phyloP scores from a whole-genome alignment of 2,888 invertebrate genomes.

The Nemoura dubitans region DNA sequence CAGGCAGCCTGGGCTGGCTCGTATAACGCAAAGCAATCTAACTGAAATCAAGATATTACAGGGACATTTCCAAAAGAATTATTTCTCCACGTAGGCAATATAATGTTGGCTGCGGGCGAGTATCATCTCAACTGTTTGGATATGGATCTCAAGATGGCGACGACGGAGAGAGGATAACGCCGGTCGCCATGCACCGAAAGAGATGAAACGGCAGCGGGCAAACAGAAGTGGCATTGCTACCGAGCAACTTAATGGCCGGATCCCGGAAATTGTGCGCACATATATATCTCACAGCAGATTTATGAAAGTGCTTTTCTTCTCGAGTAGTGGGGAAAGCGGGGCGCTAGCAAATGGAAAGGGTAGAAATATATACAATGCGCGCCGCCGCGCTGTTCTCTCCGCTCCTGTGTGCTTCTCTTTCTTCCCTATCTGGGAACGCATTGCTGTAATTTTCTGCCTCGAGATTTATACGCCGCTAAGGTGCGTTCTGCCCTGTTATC shows the following conservation, averaged over 20 bases:
- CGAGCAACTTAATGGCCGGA: constrained; percentile 77
- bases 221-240: constrained; percentile 48
- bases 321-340: constrained; percentile 62
- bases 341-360: constrained; percentile 53
- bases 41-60: constrained; percentile 47
- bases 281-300: constrained; percentile 90
- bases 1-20: not conserved
- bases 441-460: constrained; percentile 51
- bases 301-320: constrained; percentile 82
- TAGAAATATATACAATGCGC: constrained; percentile 50
- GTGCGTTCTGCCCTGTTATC: constrained; percentile 50
- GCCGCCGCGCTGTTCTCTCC: constrained; percentile 50
- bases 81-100: constrained; percentile 45
- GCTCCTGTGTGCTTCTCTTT: constrained; percentile 45
- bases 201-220: constrained; percentile 42
- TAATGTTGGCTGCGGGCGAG: constrained; percentile 36
- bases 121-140: constrained; percentile 38
- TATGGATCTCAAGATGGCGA: constrained; percentile 59
- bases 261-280: constrained; percentile 91
- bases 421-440: constrained; percentile 50
- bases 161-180: constrained; percentile 58
- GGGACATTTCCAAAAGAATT: constrained; percentile 47
- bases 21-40: constrained; percentile 25
- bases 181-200: constrained; percentile 52
- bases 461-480: constrained; percentile 51